Evolutionary conservation across 2,888 invertebrate species (phyloP), one percentile per base, ranked within the genome.

Genomic region (Drosophila demipolita): DNA sequence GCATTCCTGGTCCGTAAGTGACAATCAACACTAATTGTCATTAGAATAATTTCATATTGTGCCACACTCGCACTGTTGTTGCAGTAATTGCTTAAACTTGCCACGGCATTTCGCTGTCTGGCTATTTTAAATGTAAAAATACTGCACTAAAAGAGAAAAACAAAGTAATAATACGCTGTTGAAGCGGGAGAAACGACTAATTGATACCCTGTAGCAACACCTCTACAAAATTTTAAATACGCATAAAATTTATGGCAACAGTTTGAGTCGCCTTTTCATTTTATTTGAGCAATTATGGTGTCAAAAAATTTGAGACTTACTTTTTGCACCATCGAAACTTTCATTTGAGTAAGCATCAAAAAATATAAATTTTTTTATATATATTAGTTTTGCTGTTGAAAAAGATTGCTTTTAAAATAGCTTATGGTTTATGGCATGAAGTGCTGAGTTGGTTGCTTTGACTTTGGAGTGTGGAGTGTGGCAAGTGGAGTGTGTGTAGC

Each of bases 21-120:
- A 89, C 87, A 87, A 87, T 87, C 89, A 87, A 87, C 90, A 88
- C 87, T 89, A 87, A 87, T 87, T 89, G 89, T 83, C 88, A 87
- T 87, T 87, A 87, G 83, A 83, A 89, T 89, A 87, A 87, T 87
- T 89, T 89, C 80, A 85, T 87, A 87, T 87, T 84, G 83, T 83
- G 62, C 59, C 48, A 32, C 38, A 76, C 45, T 53, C 67, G 57
- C 70, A n/a, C n/a, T 66, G 49, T 55, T 65, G 54, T 64, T 81
- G 71, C 38, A 75, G 84, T 84, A 87, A 89, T 89, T 89, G 87
- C 82, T 87, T 80, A 87, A 89, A 80, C 73, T 87, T 73, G 75
- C 84, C 89, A 82, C 87, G 79, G 82, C 79, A 88, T 83, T 85
- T 79, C 62, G 66, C 70, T 83, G 83, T 87, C 74, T 50, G 75